These are phyloP conservation scores for Myotis brandtii DNA, from an alignment of 2,113 vertebrate genomes.

Conservation along the genomic window DNA sequence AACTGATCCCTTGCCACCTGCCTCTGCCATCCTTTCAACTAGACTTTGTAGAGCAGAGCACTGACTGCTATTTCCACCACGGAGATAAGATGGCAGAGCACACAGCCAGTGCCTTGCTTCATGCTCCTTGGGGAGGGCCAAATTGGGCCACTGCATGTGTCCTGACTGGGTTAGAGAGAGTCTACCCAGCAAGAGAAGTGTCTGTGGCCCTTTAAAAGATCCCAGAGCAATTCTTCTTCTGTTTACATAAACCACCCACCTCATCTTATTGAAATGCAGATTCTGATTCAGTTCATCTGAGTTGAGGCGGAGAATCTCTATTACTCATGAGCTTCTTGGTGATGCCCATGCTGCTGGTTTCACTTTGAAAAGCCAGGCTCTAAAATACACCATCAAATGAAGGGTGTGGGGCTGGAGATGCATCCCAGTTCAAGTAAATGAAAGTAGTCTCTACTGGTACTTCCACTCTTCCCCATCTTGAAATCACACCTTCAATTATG, in stretches of 20 bases:
- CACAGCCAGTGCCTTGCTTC: background rate
- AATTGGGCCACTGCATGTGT: background rate
- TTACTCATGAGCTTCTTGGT: background rate
- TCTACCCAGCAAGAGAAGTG: background rate
- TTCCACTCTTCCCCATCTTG: background rate
- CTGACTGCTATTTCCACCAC: background rate
- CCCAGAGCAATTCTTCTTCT: background rate
- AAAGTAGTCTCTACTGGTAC: background rate
- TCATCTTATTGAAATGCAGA: background rate
- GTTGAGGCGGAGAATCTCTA: background rate
- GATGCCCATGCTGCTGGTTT: background rate
- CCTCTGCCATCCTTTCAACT: background rate
- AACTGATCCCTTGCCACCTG: background rate
- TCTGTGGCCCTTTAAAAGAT: background rate
- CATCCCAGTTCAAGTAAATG: background rate
- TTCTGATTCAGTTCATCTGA: background rate
- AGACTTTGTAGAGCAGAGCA: background rate
- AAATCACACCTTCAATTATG: constrained; percentile 21
- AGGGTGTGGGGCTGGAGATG: background rate
- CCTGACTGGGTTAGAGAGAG: background rate
- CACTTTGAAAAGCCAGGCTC: constrained; percentile 17
- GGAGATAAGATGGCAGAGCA: background rate
- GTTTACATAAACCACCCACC: background rate
- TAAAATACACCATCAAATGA: background rate
- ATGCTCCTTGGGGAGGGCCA: background rate